These are phyloP conservation scores for Arvicola amphibius DNA, from an alignment of 2,797 vertebrate genomes.

Conservation along the genomic window DNA sequence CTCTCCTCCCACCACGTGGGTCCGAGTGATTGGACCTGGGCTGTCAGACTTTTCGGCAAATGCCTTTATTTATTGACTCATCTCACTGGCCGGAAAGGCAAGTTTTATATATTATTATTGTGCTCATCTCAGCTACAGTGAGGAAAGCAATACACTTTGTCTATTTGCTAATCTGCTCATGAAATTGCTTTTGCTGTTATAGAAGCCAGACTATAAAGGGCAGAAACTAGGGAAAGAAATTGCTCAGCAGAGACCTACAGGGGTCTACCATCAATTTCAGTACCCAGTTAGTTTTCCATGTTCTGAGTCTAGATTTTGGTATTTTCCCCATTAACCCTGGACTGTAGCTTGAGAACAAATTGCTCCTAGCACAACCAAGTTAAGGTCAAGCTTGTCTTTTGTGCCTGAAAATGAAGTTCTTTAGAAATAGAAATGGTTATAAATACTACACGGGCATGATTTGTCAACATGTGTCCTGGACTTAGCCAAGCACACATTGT, in stretches of 20 bases:
- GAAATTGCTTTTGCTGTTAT: conserved; percentile 39
- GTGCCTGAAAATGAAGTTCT: conserved; percentile 25
- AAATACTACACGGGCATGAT: conserved; percentile 10
- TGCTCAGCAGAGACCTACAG: conserved; percentile 4
- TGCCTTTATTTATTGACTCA: background rate
- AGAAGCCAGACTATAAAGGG: conserved; percentile 7
- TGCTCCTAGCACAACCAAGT: conserved; percentile 42
- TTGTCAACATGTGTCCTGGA: conserved; percentile 13
- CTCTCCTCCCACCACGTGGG: background rate
- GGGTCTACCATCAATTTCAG: background rate
- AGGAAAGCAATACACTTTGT: conserved; percentile 19
- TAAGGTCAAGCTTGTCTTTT: conserved; percentile 45
- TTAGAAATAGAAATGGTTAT: conserved; percentile 48
- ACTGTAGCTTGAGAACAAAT: conserved; percentile 33
- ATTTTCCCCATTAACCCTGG: conserved; percentile 63
- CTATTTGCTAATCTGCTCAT: conserved; percentile 35
- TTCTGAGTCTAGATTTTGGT: conserved; percentile 55
- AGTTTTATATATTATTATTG: background rate
- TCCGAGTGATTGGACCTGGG: background rate
- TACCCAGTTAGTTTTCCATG: conserved; percentile 38
- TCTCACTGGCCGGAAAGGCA: background rate
- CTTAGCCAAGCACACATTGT: background rate
- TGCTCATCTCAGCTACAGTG: conserved; percentile 19
- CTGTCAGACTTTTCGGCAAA: background rate
- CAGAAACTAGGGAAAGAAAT: conserved; percentile 48